Base-by-base conservation (phyloP, 2,113 vertebrate genomes). In the Ellobius talpinus region DNA sequence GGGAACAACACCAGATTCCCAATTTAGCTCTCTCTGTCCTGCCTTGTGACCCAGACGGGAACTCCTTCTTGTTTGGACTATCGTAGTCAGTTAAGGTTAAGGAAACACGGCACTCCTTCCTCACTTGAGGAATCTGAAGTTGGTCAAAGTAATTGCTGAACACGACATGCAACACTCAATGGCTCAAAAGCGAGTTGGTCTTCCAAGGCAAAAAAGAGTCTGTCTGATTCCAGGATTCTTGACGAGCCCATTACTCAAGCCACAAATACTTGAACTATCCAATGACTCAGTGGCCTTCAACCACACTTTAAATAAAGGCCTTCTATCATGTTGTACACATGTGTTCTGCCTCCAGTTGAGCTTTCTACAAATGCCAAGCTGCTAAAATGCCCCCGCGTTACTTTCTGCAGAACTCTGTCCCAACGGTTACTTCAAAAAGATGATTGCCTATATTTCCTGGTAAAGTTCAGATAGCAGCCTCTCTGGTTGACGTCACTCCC, bases 211-310 rank as follows among this genome's bases (percentile, higher is more conserved):
- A 70, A 94, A 94, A 97, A 94, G 58, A 96, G 36, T 76, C 98
- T 96, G 31, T 74, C 94, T 93, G 88, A 93, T 94, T 98, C 88
- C 92, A 96, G 93, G 45, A 82, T 96, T 97, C 96, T 91, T 98
- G 97, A 92, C 96, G 96, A 70, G 33, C 95, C 89, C 96, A 94
- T 97, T 93, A 95, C 98, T 95, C 97, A 98, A 98, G 97, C 98
- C 98, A 97, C 98, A 98, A 98, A 95, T 76, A 98, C 98, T 98
- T 97, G 96, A 97, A 92, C 98, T 98, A 98, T 97, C 36, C n/a
- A 97, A 23, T 99, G 98, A 99, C 97, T 99, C 98, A 98, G 93
- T 96, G 91, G 95, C 97, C 97, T 97, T 97, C 96, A 98, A 94
- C 98, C 98, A 89, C 93, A 97, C 65, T 97, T 97, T 97, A 98